Base-by-base conservation (phyloP, 92 coral and sea anemone genomes). In the Epizoanthus fatuus region DNA sequence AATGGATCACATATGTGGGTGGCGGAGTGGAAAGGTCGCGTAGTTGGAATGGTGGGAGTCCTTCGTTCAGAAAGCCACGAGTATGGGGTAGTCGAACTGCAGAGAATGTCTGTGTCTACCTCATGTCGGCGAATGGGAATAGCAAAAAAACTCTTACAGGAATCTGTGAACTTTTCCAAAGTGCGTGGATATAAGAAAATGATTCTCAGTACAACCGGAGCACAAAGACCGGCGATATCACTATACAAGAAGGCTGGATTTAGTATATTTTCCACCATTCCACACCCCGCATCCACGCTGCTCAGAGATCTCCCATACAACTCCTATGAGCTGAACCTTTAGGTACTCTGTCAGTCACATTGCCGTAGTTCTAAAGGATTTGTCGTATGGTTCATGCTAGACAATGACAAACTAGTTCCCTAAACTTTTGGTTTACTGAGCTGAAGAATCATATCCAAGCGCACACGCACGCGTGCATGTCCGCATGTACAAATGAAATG, bases 1-100 rank as follows among this genome's bases (percentile, higher is more conserved):
- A 87, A 79, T 13, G 93, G 94, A 29, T 90, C 91, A 12, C 86
- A 81, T 65, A 84, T 95, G 88, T 93, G 91, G 85, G 94, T 95
- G 15, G 98, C 98, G 15, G 98, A 95, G 76, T 80, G 86, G 64
- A 53, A 90, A 53, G 98, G 96, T n/a, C 86, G 88, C 10, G 94
- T 95, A 2, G 98, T 93, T 5, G 98, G 98, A 3, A 93, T 95
- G 94, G 96, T 93, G 3, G 98, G 94, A n/a, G 72, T 95, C 9
- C 4, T 90, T 2, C 91, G 85, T 40, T n/a, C 87, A 4, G 91
- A 69, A 0, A 63, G 74, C 63, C 94, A 93, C 70, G 80, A 86
- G 35, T 75, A 88, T 15, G 96, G 93, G 25, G 91, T 90, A 15
- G 93, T 84, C 20, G 98, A 95, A 42, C 57, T 95, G 38, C 96